These are phyloP conservation scores for Reticulitermes lucifugus DNA, from an alignment of 2,888 invertebrate species.

Conservation along the genomic window DNA sequence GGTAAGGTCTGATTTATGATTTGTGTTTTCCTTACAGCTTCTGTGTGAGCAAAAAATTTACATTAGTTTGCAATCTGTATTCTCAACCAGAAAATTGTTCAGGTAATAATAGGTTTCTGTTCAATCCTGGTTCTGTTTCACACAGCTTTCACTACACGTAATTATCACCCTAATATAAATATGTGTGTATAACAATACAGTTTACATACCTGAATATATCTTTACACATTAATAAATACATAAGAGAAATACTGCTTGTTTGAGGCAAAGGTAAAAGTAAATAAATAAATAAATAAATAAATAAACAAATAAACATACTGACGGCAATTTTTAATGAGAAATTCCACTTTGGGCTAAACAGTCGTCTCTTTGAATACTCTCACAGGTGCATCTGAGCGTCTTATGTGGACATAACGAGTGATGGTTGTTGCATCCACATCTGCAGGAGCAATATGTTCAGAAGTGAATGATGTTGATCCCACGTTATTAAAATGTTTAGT, in stretches of 20 bases:
- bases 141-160: background rate
- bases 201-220: background rate
- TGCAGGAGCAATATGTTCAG: slow-evolving; percentile 14
- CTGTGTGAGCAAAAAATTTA: too few species aligned
- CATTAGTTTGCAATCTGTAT: too few species aligned
- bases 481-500: background rate
- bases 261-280: background rate
- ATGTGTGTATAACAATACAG: background rate
- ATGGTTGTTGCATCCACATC: slow-evolving; percentile 60
- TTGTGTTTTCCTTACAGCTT: too few species aligned
- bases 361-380: slow-evolving; percentile 65
- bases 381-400: slow-evolving; percentile 62
- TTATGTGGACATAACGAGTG: slow-evolving; percentile 64
- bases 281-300: background rate
- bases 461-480: slow-evolving; percentile 12
- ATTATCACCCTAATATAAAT: too few species aligned
- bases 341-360: slow-evolving; percentile 56
- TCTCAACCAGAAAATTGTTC: too few species aligned
- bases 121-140: background rate
- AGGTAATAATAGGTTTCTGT: too few species aligned
- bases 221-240: background rate
- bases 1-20: too few species aligned
- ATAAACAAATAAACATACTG: background rate
- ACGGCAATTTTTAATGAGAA: background rate
- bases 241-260: background rate